These are phyloP conservation scores for Centropus bengalensis DNA, from an alignment of 2,113 vertebrate species.

Conservation along the genomic window DNA sequence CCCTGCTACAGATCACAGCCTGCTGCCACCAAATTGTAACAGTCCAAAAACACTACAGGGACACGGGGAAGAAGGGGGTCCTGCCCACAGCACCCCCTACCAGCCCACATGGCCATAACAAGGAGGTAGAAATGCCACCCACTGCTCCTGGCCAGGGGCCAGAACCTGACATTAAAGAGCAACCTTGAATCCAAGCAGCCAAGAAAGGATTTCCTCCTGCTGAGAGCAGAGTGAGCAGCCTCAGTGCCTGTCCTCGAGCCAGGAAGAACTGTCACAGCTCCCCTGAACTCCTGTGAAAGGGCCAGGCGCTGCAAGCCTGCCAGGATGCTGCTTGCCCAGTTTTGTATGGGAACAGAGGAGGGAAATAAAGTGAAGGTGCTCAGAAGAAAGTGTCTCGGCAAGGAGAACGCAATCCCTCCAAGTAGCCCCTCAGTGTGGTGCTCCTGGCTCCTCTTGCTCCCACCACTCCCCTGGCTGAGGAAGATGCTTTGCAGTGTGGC, in stretches of 20 bases:
- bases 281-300: not conserved
- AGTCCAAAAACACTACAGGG: not conserved
- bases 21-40: accelerated
- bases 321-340: accelerated
- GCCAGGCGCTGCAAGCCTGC: not conserved
- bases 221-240: not conserved
- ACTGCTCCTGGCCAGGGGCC: not conserved
- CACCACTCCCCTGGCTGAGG: not conserved
- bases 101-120: not conserved
- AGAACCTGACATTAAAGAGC: not conserved
- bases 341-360: not conserved
- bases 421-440: not conserved
- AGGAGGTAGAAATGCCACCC: not conserved
- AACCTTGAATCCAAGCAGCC: not conserved
- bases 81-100: not conserved
- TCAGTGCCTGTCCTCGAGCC: not conserved
- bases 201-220: not conserved
- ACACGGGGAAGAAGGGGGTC: accelerated
- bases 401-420: not conserved
- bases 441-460: not conserved
- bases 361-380: not conserved
- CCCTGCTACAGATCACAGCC: not conserved
- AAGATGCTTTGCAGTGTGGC: not conserved
- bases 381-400: not conserved
- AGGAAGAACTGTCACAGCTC: not conserved